Conservation (phyloP, 2,113 vertebrate genomes). For the Callocephalon fimbriatum region DNA sequence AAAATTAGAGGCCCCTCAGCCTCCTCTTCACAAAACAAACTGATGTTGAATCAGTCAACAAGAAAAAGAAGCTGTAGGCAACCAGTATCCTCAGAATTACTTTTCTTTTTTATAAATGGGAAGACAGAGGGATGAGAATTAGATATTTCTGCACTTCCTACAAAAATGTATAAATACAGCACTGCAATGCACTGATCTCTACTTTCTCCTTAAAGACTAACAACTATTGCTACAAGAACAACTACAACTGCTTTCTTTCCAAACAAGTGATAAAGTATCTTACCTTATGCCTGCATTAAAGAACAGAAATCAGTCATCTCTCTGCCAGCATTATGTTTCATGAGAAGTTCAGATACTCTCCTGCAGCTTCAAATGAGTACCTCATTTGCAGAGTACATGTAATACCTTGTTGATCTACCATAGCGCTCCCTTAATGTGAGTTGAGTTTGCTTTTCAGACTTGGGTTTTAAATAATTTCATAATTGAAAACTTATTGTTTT, state of each 20-base stretch:
- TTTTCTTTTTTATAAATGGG: neutral
- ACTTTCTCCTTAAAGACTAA: neutral
- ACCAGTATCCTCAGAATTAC: neutral
- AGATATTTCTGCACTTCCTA: neutral
- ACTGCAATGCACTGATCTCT: neutral
- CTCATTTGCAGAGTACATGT: neutral
- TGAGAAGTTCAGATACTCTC: neutral
- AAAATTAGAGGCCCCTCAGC: neutral
- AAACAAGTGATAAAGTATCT: neutral
- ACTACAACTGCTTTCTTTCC: neutral
- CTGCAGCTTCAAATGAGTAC: neutral
- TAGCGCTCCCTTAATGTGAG: neutral
- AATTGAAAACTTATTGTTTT: neutral
- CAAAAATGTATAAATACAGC: neutral
- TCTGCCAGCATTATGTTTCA: neutral
- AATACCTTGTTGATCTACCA: neutral
- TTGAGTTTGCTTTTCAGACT: neutral
- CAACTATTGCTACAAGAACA: neutral
- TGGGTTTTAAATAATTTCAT: constrained; percentile 7
- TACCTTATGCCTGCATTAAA: neutral
- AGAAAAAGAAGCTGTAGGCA: neutral
- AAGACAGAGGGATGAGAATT: neutral
- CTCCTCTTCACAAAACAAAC: neutral
- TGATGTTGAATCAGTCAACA: neutral
- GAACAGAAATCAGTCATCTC: neutral